Evolutionary conservation across 2,113 vertebrate species (phyloP), one percentile per base, ranked within the genome.

Genomic region (Sinocyclocheilus grahami): DNA sequence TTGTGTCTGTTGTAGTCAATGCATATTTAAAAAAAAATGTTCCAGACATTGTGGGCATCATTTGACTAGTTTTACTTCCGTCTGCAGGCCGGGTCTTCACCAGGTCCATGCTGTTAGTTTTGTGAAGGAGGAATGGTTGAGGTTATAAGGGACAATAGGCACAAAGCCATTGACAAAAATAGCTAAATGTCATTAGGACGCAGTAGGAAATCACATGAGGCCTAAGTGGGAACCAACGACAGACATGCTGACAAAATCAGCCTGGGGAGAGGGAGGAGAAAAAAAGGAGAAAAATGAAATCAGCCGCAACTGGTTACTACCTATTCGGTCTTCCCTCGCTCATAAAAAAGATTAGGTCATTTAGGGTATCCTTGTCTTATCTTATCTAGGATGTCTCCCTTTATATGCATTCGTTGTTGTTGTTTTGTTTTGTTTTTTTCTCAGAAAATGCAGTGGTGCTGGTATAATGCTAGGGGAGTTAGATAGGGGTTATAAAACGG

Each of bases 191-290:
- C 69, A 78, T 89, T 89, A 91, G 77, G 84, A 74, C 84, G 84
- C 60, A 10, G 86, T 89, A 82, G 90, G 90, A 91, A 90, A 89
- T 90, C 89, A 91, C 89, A 90, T 89, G 89, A 89, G 82, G 86
- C 62, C 53, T 88, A 85, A 88, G 78, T 88, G 84, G 89, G 89
- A 88, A 82, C 78, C 84, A 87, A 89, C 46, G 86, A 89, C 78
- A 88, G 89, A 87, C 88, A 89, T 86, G 86, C 89, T 88, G 85
- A 91, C 87, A 85, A 87, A 87, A 88, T 84, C 85, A 85, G 86
- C 88, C 84, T 77, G 83, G 75, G 77, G 86, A 86, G 80, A 74
- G 80, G 86, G 85, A 87, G 88, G 76, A 22, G 24, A 72, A 55
- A 48, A 62, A 58, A 48, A 42, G 27, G 11, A 48, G 24, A 67